Evolutionary conservation across 2,888 invertebrate species (phyloP), one percentile per base, ranked within the genome.

Genomic region (Clepsis dumicolana): DNA sequence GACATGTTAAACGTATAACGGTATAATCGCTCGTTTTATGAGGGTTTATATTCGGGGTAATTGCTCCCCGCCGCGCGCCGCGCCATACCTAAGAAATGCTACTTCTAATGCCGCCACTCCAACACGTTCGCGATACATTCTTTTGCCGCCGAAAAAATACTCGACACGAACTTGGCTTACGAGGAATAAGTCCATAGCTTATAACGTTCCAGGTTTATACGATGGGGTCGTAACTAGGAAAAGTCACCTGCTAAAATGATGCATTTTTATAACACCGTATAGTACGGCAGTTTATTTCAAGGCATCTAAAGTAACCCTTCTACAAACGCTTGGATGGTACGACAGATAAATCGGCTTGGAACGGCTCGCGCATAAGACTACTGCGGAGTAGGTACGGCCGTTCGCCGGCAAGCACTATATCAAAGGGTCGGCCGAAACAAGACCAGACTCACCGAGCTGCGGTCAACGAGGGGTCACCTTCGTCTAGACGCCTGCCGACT

Each of bases 11-110:
- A 84, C 81, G 74, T 83, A 82, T 85, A 83, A 83, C 81, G 78
- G 81, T 84, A 83, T 87, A 88, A 89, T 88, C 82, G 83, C 74
- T 80, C 76, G 74, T 80, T 88, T 88, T 87, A 85, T 83, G 75
- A 78, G 75, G 79, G 79, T 77, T n/a, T 85, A 81, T 87, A 86
- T 89, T 90, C 76, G 80, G 77, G 82, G 85, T 86, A 87, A 89
- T 88, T 86, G 83, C 82, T 74, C 77, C 76, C 79, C 74, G 74
- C 75, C 77, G 80, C 77, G 80, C 77, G 78, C 73, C 76, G 72
- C 77, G 64, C 77, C 78, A 76, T 71, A 76, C 78, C 74, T 76
- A 75, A 75, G 75, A 81, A 83, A 80, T 76, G 74, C 77, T 75
- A 74, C 72, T 72, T 70, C 78, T 80, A 82, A 84, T 81, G 77